Evolutionary conservation across 2,888 invertebrate species (phyloP).

Genomic region (Theretra japonica): DNA sequence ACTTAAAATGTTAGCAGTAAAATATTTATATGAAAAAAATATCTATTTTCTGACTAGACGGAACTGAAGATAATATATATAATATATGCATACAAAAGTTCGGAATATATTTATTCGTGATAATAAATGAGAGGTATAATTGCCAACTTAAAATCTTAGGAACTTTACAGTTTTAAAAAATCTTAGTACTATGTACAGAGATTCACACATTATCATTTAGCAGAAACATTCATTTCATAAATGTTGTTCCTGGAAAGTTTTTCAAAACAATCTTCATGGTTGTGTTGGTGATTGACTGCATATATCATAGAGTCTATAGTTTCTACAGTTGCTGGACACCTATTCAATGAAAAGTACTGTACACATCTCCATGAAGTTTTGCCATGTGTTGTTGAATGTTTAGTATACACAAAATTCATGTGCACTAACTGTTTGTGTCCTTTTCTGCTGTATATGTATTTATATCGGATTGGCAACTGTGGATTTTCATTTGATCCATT

Average conservation of each 20-base stretch:
- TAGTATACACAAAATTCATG: conserved; percentile 82
- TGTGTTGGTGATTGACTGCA: conserved; percentile 79
- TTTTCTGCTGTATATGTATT: conserved; percentile 82
- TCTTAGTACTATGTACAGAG: conserved; percentile 50
- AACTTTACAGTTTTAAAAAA: conserved; percentile 63
- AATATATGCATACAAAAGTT: conserved; percentile 40
- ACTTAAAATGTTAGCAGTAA: conserved; percentile 37
- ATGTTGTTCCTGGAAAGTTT: conserved; percentile 77
- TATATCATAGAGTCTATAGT: conserved; percentile 81
- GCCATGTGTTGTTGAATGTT: conserved; percentile 81
- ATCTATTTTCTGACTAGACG: conserved; percentile 68
- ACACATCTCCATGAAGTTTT: conserved; percentile 83
- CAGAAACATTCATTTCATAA: conserved; percentile 78
- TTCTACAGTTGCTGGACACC: conserved; percentile 81
- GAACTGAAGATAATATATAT: conserved; percentile 49
- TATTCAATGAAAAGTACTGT: conserved; percentile 81
- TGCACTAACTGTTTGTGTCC: conserved; percentile 83
- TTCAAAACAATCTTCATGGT: conserved; percentile 80
- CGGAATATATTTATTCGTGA: conserved; percentile 34
- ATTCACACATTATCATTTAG: conserved; percentile 56
- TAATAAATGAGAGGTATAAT: conserved; percentile 36
- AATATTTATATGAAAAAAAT: conserved; percentile 53
- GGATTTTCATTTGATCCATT: conserved; percentile 71
- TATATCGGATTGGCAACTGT: conserved; percentile 73
- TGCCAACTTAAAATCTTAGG: conserved; percentile 61